Base-by-base conservation (phyloP, 1,140 invertebrate species). In the Adoxophyes honmai region DNA sequence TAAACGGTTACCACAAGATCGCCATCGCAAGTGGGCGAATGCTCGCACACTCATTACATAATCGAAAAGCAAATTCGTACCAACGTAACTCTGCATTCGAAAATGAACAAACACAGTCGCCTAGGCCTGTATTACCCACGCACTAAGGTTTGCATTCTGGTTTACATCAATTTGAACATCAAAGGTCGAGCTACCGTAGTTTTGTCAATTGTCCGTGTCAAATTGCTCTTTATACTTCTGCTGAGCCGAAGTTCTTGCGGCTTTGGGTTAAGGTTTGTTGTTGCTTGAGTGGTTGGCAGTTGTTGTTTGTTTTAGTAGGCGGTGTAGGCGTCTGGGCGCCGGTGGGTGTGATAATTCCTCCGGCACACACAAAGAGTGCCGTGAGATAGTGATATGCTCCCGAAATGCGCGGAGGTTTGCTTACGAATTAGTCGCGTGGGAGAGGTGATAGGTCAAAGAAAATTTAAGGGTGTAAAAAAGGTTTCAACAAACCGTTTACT, bases 331-430 rank as follows among this genome's bases (percentile, higher is more conserved):
- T 59, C 52, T 34, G 64, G 70, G 81, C 75, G 81, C 72, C 70
- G 53, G 81, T 82, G 78, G 80, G 78, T 74, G 82, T 85, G 82
- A 78, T 86, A 88, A 86, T 86, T 80, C 77, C 67, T 66, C 66
- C 64, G 60, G 76, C 71, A 85, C 70, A 86, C 79, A 83, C 66
- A 68, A 70, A 78, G 70, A 78, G 71, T 77, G 73, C 73, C 81
- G 82, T 88, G 82, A 81, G 81, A 75, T 60, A 78, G 67, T 72
- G 70, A 77, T 72, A 73, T 70, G 76, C 82, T 86, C 79, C 84
- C 82, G 80, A 82, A 83, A 80, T 55, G 62, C 68, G 64, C 55
- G 52, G 62, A 65, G 66, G 79, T 83, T 84, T 82, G 69, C 76
- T 73, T 75, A 77, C 62, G 66, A 76, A 78, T 77, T 77, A 81